Base-by-base conservation (phyloP, 2,113 vertebrate genomes). In the Anarhynchus alexandrinus region DNA sequence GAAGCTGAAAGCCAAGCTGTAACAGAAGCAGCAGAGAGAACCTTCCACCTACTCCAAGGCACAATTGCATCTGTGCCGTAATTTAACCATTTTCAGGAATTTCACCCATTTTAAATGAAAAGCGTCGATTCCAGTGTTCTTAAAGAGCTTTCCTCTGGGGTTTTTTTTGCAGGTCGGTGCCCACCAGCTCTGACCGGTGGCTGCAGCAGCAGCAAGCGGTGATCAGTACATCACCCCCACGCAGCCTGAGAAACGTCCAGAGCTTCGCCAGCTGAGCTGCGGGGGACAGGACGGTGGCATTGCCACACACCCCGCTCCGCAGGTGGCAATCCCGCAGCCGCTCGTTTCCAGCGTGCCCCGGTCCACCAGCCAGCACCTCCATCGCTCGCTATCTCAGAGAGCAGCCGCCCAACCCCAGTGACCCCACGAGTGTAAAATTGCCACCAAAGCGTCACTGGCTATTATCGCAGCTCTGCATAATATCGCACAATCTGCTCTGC, bases 41-140 rank as follows among this genome's bases (percentile, higher is more conserved):
- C 85, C 54, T 94, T 51, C 61, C 61, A 32, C 66, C 92, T 59
- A 77, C 86, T 11, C 59, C 61, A 65, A 38, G 43, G 81, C 85
- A 87, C 90, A 88, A 80, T 29, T 70, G 72, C 36, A 15, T 36
- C 77, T 42, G 23, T 89, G 55, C 88, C 76, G 62, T 55, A 89
- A 86, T 90, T 94, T 72, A 95, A 93, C 59, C 51, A 26, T 29
- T n/a, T 62, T 70, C 66, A 83, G 85, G 72, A 89, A 96, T 82
- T 89, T 36, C 81, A 88, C 88, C 82, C 79, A 45, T 87, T 93
- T 90, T 55, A 55, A 66, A 58, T 79, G 54, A 88, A 87, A 94
- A 92, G 67, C 76, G 82, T 88, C 83, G 55, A 45, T 69, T 36
- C 79, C 81, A 54, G 38, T 13, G 73, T 58, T 73, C 76, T 57